phyloP scores from a whole-genome alignment of 2,113 vertebrate genomes.

The Diadophis punctatus region DNA sequence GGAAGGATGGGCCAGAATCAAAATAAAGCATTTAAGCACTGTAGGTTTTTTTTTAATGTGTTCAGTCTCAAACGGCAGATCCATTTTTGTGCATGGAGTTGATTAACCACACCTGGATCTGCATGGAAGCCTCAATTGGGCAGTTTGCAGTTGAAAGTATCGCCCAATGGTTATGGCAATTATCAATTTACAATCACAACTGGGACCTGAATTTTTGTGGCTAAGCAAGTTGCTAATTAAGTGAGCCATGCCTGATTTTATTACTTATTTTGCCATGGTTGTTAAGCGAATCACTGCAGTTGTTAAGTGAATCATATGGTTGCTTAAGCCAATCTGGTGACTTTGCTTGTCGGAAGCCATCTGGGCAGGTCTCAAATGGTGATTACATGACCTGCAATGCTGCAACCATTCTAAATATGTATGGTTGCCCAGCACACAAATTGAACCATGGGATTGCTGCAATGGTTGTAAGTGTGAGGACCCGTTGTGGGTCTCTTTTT shows the following conservation, averaged over 20 bases:
- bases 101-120: background rate
- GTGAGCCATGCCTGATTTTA: background rate
- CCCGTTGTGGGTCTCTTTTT: too few species aligned
- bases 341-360: background rate
- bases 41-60: background rate
- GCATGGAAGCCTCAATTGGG: background rate
- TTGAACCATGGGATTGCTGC: too few species aligned
- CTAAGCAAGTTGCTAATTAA: background rate
- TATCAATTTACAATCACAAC: background rate
- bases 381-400: too few species aligned
- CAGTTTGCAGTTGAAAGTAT: background rate
- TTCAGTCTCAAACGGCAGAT: background rate
- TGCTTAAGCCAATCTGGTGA: background rate
- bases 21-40: background rate
- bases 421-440: too few species aligned
- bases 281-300: background rate
- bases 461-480: too few species aligned
- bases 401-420: too few species aligned
- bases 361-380: too few species aligned
- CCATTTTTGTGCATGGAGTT: background rate
- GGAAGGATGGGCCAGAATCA: background rate
- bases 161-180: background rate
- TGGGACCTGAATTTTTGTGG: background rate
- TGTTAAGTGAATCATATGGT: background rate
- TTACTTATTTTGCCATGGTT: background rate